Base-by-base conservation (phyloP, 1,140 invertebrate genomes). In the Macrobrachium rosenbergii region DNA sequence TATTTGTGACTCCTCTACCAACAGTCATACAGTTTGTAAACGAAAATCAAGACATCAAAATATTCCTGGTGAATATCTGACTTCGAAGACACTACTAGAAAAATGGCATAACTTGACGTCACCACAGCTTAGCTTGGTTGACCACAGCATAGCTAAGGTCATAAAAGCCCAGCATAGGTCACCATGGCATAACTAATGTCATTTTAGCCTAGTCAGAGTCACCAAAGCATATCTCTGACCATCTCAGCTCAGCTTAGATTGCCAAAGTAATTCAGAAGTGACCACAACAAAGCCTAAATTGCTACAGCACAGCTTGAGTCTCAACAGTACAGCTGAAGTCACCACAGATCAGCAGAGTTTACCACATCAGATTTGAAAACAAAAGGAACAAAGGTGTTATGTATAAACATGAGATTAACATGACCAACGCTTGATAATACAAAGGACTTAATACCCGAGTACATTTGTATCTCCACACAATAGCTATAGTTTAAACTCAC, bases 381-480 rank as follows among this genome's bases (percentile, higher is more conserved):
- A 87, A 81, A 72, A 80, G 81, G 69, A 81, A 73, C 45, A 76
- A 81, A 87, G 62, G 59, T 78, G 75, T 87, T 64, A 80, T 78
- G 45, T 87, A 87, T 82, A 28, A 81, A 87, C 85, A 83, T 76
- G 19, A 83, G 59, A 72, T 72, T 62, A 62, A 76, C 58, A 87
- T 87, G 85, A 87, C 78, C 85, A 87, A 77, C 69, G 85, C 85
- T 75, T 87, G 67, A 87, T 81, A 81, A 81, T 87, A 87, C 78
- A 87, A 76, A 76, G 82, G 72, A 76, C 58, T 75, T 76, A 59
- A 23, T 37, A 76, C 59, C 82, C 82, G 82, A 83, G 82, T 43
- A 62, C 72, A 62, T 60, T 72, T 62, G 23, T 19, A 59, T 28
- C 77, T 60, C 77, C 77, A 59, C n/a, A 43, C 72, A 23, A 23